Percentiles rank a stretch among this genome's conserved stretches.
These are phyloP conservation scores for Agrotis clavis DNA, from an alignment of 2,888 invertebrate genomes.

Conservation along the genomic window DNA sequence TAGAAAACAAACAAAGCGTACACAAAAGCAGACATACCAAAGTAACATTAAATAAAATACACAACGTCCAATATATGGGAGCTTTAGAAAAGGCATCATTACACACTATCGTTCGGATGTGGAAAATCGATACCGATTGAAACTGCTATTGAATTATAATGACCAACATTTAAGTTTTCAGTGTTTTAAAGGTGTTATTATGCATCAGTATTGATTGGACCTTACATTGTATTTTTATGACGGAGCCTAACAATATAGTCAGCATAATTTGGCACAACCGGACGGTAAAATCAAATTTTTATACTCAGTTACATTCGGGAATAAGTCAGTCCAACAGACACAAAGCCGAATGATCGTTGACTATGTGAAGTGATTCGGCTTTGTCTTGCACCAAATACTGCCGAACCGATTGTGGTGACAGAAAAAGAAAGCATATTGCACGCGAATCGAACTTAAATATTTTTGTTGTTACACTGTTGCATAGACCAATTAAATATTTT, in stretches of 20 bases:
- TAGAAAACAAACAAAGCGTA: constrained; percentile 27
- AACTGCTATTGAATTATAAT: constrained; percentile 7
- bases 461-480: constrained; percentile 16
- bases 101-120: constrained; percentile 43
- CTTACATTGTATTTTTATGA: not conserved
- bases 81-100: constrained; percentile 35
- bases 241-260: not conserved
- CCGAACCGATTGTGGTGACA: no score
- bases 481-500: constrained; percentile 4
- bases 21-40: constrained; percentile 67
- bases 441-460: not conserved
- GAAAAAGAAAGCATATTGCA: not conserved
- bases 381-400: no score
- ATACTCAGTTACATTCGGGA: no score
- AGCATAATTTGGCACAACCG: no score
- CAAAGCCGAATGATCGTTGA: not conserved
- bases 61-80: constrained; percentile 55
- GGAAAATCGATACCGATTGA: not conserved
- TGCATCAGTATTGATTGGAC: not conserved
- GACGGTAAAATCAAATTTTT: no score
- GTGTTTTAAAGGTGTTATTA: not conserved
- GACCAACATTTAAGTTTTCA: not conserved
- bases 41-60: constrained; percentile 61
- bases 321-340: no score
- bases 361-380: not conserved